Percentiles rank a stretch among this genome's conserved stretches.
These are phyloP conservation scores for Metacarcinus magister DNA, from an alignment of 2,888 invertebrate genomes.

Conservation along the genomic window DNA sequence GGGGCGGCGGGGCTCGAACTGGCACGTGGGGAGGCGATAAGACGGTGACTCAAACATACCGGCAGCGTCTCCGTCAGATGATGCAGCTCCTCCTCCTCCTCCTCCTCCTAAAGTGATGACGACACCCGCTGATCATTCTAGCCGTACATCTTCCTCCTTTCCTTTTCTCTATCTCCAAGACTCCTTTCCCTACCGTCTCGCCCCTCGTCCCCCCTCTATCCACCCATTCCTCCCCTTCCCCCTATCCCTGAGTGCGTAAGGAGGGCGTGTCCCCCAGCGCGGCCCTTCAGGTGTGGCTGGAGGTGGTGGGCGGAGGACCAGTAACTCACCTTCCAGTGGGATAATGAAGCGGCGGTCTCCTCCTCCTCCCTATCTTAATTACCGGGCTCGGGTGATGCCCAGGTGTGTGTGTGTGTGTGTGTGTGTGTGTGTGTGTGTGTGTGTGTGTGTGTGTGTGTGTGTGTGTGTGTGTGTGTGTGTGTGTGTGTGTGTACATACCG, in stretches of 20 bases:
- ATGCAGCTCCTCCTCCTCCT: neutral
- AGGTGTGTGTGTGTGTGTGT: conserved; percentile 39
- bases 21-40: neutral
- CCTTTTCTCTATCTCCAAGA: neutral
- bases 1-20: neutral
- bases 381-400: conserved; percentile 23
- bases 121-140: conserved; percentile 18
- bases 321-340: conserved; percentile 16
- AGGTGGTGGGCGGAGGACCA: conserved; percentile 27
- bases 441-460: conserved; percentile 35
- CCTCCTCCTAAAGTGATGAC: neutral
- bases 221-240: neutral
- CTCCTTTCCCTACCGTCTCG: neutral
- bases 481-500: neutral
- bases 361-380: conserved; percentile 30
- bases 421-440: conserved; percentile 19
- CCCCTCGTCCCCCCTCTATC: neutral
- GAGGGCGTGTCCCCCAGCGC: conserved; percentile 35
- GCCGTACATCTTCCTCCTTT: neutral
- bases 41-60: neutral
- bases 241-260: neutral
- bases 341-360: conserved; percentile 36
- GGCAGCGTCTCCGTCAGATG: conserved; percentile 21
- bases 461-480: conserved; percentile 14
- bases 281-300: conserved; percentile 35